These are phyloP conservation scores for Drepana falcataria DNA, from an alignment of 2,888 invertebrate species.

Conservation along the genomic window DNA sequence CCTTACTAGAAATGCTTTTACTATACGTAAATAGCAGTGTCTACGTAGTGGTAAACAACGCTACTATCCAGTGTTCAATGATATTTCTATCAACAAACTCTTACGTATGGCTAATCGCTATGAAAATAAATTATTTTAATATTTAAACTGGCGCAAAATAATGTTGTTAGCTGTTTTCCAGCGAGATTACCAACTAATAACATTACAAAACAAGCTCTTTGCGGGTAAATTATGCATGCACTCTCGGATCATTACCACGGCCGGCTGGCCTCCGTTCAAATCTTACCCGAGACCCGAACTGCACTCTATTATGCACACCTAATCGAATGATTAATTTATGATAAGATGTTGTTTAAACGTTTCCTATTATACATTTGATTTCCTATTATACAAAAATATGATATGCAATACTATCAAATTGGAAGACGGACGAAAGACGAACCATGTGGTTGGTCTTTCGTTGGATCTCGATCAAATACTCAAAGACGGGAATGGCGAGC, in stretches of 20 bases:
- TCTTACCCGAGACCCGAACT: constrained; percentile 51
- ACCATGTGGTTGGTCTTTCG: too few relatives aligned
- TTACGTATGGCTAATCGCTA: constrained; percentile 41
- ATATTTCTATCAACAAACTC: constrained; percentile 29
- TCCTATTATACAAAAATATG: too few relatives aligned
- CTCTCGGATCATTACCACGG: constrained; percentile 75
- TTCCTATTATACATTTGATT: background rate
- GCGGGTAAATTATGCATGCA: constrained; percentile 76
- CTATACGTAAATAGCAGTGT: too few relatives aligned
- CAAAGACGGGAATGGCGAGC: too few relatives aligned
- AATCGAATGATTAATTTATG: constrained; percentile 19
- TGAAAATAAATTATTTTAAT: constrained; percentile 74
- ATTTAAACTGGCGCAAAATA: constrained; percentile 66
- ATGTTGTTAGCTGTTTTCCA: constrained; percentile 70
- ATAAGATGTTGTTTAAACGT: background rate
- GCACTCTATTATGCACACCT: constrained; percentile 29
- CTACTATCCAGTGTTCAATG: constrained; percentile 18
- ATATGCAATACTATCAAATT: too few relatives aligned
- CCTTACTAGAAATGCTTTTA: too few relatives aligned
- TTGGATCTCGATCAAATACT: too few relatives aligned
- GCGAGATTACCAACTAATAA: constrained; percentile 77
- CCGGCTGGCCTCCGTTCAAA: constrained; percentile 57
- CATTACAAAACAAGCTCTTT: constrained; percentile 76
- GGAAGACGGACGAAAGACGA: too few relatives aligned
- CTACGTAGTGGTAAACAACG: background rate